Evolutionary conservation across 2,888 invertebrate species (phyloP), one percentile per base, ranked within the genome.

Genomic region (Steinernema hermaphroditum): DNA sequence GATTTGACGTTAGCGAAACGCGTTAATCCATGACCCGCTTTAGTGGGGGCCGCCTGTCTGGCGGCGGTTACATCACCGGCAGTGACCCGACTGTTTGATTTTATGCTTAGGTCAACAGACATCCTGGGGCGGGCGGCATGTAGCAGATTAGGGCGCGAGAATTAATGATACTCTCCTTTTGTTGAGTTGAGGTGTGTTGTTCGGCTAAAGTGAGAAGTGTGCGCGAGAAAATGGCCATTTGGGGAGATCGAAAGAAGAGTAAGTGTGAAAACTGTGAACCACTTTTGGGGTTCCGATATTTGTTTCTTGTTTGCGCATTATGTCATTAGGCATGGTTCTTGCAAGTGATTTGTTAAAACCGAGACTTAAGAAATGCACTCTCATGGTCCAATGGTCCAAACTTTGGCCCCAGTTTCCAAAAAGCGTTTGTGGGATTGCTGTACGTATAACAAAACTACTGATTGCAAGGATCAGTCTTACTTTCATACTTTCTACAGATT

Each of bases 81-180:
- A 27, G 19, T 54, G 54, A 54, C 54, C 54, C n/a, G 54, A 54
- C 54, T 54, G 54, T 54, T 54, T 54, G 54, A 27, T 54, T 54
- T 54, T 12, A 22, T 12, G 54, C 54, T 54, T 54, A 54, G 54
- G 54, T 54, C 54, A 54, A 24, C 54, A 54, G 54, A 54, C 54
- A 14, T 54, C 54, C 14, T 4, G 54, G 54, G 54, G 49, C 9
- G 49, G 54, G 54, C 54, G 54, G 54, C 27, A 24, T 54, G 54
- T 54, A 54, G 27, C 54, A 24, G 22, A 54, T 54, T 14, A 54
- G 54, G 2, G 27, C 24, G 19, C 9, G 24, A 4, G 46, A 19
- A 37, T 37, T 37, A 37, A 12, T 4, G 37, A 37, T 37, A 37
- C 12, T 4, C 12, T 4, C 37, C 37, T 37, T 37, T 4, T 37